Evolutionary conservation across 2,888 invertebrate genomes (phyloP).

Genomic region (Epirrhoe tristata): DNA sequence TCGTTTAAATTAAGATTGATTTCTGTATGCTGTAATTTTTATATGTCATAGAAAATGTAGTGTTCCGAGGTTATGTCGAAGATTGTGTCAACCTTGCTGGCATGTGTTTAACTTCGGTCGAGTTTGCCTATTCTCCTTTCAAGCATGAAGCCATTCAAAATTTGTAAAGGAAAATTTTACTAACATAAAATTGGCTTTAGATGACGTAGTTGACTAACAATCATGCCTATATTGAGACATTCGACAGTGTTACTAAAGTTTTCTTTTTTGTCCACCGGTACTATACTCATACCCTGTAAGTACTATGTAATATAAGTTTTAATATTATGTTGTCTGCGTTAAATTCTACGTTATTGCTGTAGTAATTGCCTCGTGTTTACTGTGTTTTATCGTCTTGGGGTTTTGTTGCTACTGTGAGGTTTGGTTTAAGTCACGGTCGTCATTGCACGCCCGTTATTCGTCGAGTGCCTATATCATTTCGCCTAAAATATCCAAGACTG

Average conservation of each 20-base stretch:
- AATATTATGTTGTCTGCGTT: constrained; percentile 52
- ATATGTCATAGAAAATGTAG: no score
- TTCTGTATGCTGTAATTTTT: no score
- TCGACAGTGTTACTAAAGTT: constrained; percentile 70
- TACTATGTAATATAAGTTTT: constrained; percentile 74
- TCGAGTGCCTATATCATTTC: not conserved
- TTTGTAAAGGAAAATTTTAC: constrained; percentile 56
- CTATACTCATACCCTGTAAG: constrained; percentile 74
- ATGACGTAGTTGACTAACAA: constrained; percentile 51
- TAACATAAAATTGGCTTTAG: constrained; percentile 56
- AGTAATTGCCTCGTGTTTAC: constrained; percentile 56
- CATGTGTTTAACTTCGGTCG: no score
- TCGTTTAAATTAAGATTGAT: no score
- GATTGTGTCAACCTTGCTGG: no score
- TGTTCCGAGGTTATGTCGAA: no score
- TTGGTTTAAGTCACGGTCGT: not conserved
- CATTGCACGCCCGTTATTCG: not conserved
- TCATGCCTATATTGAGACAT: constrained; percentile 70
- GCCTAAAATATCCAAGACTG: no score
- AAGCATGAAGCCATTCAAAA: constrained; percentile 41
- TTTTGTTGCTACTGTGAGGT: constrained; percentile 38
- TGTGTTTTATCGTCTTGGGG: constrained; percentile 20
- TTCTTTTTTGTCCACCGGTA: constrained; percentile 72
- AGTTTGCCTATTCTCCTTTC: not conserved
- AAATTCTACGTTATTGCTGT: constrained; percentile 47